Percentiles rank a stretch among this genome's conserved stretches.
phyloP scores from a whole-genome alignment of 2,113 vertebrate species.

The Bucco capensis region DNA sequence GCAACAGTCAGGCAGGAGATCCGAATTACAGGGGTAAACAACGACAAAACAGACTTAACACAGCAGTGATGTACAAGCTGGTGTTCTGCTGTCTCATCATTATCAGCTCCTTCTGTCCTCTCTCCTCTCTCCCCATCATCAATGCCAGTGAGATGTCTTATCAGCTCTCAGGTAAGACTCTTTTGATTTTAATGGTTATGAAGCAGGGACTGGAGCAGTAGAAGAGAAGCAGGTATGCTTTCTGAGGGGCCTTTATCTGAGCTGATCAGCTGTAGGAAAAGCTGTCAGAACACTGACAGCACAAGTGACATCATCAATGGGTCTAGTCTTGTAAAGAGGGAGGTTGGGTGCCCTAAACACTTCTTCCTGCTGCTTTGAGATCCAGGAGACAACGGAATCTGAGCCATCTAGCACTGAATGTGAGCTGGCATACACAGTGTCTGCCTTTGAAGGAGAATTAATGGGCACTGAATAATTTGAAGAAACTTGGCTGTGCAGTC shows the following conservation, averaged over 20 bases:
- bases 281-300: not conserved
- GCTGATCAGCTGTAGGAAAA: not conserved
- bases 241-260: not conserved
- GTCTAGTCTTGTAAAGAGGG: not conserved
- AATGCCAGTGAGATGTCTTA: slow-evolving; percentile 9
- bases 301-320: not conserved
- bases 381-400: not conserved
- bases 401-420: not conserved
- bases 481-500: not conserved
- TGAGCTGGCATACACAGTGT: not conserved
- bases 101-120: slow-evolving; percentile 34
- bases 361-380: not conserved
- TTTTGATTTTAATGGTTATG: not conserved
- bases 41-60: not conserved
- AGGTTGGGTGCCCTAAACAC: not conserved
- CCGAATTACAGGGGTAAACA: not conserved
- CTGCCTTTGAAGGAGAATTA: not conserved
- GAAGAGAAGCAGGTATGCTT: not conserved
- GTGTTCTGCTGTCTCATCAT: slow-evolving; percentile 59
- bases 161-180: slow-evolving; percentile 67
- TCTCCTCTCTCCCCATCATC: slow-evolving; percentile 40
- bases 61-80: slow-evolving; percentile 54
- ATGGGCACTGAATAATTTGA: not conserved
- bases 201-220: not conserved
- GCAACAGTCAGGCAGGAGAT: not conserved